phyloP scores from a whole-genome alignment of 2,113 vertebrate genomes.

The Pristiophorus japonicus region DNA sequence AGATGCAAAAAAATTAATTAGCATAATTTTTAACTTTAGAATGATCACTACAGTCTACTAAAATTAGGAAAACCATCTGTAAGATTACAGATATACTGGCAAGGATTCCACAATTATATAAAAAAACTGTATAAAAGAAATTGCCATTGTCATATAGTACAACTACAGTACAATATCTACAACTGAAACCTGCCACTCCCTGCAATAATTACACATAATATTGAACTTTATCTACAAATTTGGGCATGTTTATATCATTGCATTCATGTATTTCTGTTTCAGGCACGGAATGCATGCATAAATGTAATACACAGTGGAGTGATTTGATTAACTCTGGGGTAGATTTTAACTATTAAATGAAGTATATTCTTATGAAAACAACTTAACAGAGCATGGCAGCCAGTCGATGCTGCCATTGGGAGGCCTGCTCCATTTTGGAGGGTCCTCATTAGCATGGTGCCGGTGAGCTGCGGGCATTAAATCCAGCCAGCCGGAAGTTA shows the following conservation, averaged over 20 bases:
- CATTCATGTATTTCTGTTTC: background rate
- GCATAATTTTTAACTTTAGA: background rate
- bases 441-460: background rate
- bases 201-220: background rate
- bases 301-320: background rate
- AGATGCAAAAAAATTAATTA: background rate
- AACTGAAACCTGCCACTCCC: background rate
- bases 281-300: slow-evolving; percentile 32
- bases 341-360: background rate
- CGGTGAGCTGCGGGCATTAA: background rate
- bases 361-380: too few relatives aligned
- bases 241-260: background rate
- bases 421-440: background rate
- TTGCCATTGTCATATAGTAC: background rate
- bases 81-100: background rate
- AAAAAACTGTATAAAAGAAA: slow-evolving; percentile 19
- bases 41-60: background rate
- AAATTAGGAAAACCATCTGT: background rate
- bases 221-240: background rate
- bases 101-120: background rate
- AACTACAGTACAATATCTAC: slow-evolving; percentile 2
- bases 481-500: background rate
- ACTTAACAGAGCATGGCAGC: background rate
- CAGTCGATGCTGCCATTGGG: background rate
- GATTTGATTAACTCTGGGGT: background rate